Base-by-base conservation (phyloP, 2,113 vertebrate genomes). In the Colossoma macropomum region DNA sequence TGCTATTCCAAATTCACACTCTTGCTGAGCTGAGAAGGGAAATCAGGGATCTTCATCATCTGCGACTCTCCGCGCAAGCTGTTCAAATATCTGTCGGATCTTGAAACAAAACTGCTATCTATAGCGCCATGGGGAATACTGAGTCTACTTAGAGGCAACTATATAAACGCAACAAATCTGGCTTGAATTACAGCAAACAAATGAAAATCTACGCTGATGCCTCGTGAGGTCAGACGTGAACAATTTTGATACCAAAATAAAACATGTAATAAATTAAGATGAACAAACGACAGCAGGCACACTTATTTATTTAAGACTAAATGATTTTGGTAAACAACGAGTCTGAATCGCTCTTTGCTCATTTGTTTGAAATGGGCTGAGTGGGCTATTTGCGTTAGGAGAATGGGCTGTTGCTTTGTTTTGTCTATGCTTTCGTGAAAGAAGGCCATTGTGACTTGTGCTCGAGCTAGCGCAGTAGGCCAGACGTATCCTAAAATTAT, bases 281-380 rank as follows among this genome's bases (percentile, higher is more conserved):
- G 62, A 7, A 28, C 65, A 82, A 27, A 59, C 66, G 45, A 50
- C 56, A 41, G 66, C 30, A 34, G 34, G 66, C 68, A 71, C 41
- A 25, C 68, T 23, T 45, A 45, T 71, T 71, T 71, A 71, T 71
- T 71, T 71, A 45, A 71, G 34, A 52, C 21, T 79, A 50, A 76
- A 30, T 75, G 45, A 80, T 56, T n/a, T 32, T 10, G n/a, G 9
- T 71, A 59, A 45, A 70, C 23, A 70, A 59, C 1, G 34, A 45
- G 68, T 28, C 41, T 71, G n/a, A 25, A 71, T 45, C 19, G 68
- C 41, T 41, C 34, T 71, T 71, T 45, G 68, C 41, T 71, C 68
- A 71, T 71, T 38, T 71, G 68, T 71, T 71, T 71, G 68, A 45
- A 71, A 71, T 45, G 68, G 68, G 68, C 68, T 45, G 38, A 70